A percentile compares a stretch with the other conserved stretches of the same genome.
phyloP scores from a whole-genome alignment of 2,797 vertebrate genomes.

The Oophaga sylvatica region DNA sequence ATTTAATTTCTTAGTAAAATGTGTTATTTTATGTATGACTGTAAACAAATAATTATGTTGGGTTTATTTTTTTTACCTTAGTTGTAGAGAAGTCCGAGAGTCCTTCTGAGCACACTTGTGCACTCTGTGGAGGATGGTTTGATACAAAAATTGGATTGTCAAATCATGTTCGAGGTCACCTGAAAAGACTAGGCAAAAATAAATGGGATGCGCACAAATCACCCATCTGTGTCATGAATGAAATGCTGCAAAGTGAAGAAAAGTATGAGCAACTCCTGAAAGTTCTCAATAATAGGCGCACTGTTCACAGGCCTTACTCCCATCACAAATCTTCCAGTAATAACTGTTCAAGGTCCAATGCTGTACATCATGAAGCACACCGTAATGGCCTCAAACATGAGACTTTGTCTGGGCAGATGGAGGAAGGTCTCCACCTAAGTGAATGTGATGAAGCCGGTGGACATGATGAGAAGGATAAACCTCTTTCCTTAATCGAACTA shows the following conservation, averaged over 20 bases:
- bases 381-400: conserved; percentile 85
- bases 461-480: conserved; percentile 80
- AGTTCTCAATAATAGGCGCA: conserved; percentile 88
- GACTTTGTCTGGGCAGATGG: conserved; percentile 78
- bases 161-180: conserved; percentile 96
- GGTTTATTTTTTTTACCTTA: conserved; percentile 62
- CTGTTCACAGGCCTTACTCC: conserved; percentile 81
- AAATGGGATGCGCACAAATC: conserved; percentile 89
- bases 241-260: conserved; percentile 97
- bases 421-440: conserved; percentile 78
- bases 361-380: conserved; percentile 84
- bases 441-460: conserved; percentile 79
- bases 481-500: conserved; percentile 94
- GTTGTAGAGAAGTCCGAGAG: conserved; percentile 85
- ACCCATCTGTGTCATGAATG: conserved; percentile 90
- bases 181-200: conserved; percentile 94
- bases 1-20: neutral
- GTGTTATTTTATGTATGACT: neutral
- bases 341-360: conserved; percentile 81
- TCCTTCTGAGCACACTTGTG: conserved; percentile 88
- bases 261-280: conserved; percentile 92
- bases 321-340: conserved; percentile 82
- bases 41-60: neutral
- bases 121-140: conserved; percentile 94
- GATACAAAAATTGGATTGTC: conserved; percentile 97